Percentiles rank a stretch among this genome's conserved stretches.
These are phyloP conservation scores for Drosophila suzukii DNA, from an alignment of 1,140 invertebrate species.

Conservation along the genomic window DNA sequence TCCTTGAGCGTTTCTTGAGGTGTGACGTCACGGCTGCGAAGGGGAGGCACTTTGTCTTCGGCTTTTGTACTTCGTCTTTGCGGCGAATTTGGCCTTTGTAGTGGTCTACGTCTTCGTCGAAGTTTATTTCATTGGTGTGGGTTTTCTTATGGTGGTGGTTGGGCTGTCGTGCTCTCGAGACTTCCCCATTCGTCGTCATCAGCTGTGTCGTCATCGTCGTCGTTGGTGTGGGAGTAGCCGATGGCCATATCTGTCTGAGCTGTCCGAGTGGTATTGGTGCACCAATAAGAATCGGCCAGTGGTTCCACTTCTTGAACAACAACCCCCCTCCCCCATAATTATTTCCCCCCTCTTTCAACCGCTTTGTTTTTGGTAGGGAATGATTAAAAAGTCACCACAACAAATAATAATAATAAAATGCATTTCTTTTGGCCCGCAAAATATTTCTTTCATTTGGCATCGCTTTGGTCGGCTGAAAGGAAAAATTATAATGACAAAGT, in stretches of 20 bases:
- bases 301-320: conserved; percentile 18
- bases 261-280: conserved; percentile 31
- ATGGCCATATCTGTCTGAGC: conserved; percentile 29
- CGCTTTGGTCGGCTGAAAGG: conserved; percentile 60
- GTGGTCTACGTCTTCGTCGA: conserved; percentile 48
- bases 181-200: conserved; percentile 75
- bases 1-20: conserved; percentile 72
- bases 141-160: conserved; percentile 66
- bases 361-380: conserved; percentile 13
- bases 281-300: conserved; percentile 64
- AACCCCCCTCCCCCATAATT: neutral
- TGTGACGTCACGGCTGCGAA: conserved; percentile 43
- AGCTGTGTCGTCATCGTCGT: conserved; percentile 17
- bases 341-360: neutral
- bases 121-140: conserved; percentile 51
- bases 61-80: conserved; percentile 25
- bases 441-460: conserved; percentile 38
- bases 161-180: conserved; percentile 33
- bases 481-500: conserved; percentile 77
- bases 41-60: conserved; percentile 61
- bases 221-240: conserved; percentile 53
- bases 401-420: conserved; percentile 78
- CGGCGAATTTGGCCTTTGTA: conserved; percentile 71
- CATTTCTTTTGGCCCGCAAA: conserved; percentile 59
- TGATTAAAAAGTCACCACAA: conserved; percentile 76